Evolutionary conservation across 2,888 invertebrate genomes (phyloP).

Genomic region (Meta bourneti): DNA sequence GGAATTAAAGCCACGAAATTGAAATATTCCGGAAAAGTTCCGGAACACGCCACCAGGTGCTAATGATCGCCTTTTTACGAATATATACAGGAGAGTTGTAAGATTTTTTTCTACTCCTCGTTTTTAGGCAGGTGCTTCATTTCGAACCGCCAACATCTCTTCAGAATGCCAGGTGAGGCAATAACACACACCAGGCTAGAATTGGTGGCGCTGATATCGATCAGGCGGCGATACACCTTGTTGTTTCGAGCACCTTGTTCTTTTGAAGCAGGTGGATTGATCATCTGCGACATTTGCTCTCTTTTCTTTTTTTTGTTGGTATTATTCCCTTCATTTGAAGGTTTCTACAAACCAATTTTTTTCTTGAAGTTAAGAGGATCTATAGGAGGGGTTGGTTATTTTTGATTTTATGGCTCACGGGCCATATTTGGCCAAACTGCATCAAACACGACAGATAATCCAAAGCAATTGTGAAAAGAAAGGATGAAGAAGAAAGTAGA

Average conservation of each 20-base stretch:
- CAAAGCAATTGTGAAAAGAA: too few relatives aligned
- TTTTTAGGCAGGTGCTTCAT: conserved; percentile 63
- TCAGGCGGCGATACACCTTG: conserved; percentile 48
- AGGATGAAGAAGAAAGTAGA: too few relatives aligned
- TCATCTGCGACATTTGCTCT: conserved; percentile 40
- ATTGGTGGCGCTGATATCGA: conserved; percentile 47
- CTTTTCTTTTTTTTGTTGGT: conserved; percentile 7
- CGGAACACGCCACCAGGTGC: conserved; percentile 36
- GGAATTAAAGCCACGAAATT: too few relatives aligned
- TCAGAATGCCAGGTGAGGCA: conserved; percentile 57
- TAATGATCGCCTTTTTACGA: conserved; percentile 12
- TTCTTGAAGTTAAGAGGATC: too few relatives aligned
- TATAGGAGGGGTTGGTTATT: too few relatives aligned
- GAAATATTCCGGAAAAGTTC: background rate
- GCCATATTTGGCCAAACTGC: too few relatives aligned
- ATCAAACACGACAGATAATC: too few relatives aligned
- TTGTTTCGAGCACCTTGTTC: conserved; percentile 49
- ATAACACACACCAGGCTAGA: conserved; percentile 31
- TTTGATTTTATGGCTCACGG: too few relatives aligned
- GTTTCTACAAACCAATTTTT: too few relatives aligned
- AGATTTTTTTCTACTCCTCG: background rate
- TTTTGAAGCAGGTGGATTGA: conserved; percentile 55
- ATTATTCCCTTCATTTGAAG: too few relatives aligned
- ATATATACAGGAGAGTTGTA: background rate
- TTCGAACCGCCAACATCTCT: conserved; percentile 33